Evolutionary conservation across 2,797 vertebrate species (phyloP).

Genomic region (Cirrhinus molitorella): DNA sequence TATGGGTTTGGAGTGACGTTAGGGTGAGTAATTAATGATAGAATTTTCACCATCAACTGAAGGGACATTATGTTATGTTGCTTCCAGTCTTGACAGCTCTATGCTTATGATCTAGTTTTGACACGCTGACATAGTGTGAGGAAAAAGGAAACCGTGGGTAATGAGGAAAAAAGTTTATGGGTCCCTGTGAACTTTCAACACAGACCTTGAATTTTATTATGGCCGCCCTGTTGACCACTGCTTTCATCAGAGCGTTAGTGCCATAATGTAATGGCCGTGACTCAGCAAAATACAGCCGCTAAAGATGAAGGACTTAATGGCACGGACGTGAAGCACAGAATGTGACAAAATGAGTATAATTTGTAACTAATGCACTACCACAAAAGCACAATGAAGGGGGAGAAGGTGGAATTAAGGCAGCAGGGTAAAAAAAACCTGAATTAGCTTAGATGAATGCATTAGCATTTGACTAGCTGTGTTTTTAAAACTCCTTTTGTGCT

Average conservation of each 20-base stretch:
- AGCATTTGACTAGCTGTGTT: constrained; percentile 41
- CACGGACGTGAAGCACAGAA: constrained; percentile 45
- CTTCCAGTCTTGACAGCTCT: constrained; percentile 16
- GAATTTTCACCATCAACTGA: neutral
- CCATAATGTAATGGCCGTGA: constrained; percentile 59
- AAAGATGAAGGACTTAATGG: constrained; percentile 57
- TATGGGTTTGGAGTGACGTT: no score
- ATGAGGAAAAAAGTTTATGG: constrained; percentile 53
- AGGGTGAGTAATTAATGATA: no score
- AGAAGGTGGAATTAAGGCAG: constrained; percentile 31
- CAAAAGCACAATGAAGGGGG: constrained; percentile 35
- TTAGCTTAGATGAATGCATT: constrained; percentile 36
- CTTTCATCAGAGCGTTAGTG: constrained; percentile 60
- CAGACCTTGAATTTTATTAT: constrained; percentile 55
- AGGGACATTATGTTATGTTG: neutral
- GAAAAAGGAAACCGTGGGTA: constrained; percentile 55
- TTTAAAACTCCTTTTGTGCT: constrained; percentile 29
- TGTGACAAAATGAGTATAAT: constrained; percentile 60
- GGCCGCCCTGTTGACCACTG: constrained; percentile 55
- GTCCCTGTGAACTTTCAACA: constrained; percentile 55
- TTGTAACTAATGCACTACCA: constrained; percentile 59
- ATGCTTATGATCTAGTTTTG: constrained; percentile 38
- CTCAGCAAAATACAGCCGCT: constrained; percentile 51
- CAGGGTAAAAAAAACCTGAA: constrained; percentile 1
- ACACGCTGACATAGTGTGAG: constrained; percentile 4